Base-by-base conservation (phyloP, 1,140 invertebrate genomes). In the Triops cancriformis region DNA sequence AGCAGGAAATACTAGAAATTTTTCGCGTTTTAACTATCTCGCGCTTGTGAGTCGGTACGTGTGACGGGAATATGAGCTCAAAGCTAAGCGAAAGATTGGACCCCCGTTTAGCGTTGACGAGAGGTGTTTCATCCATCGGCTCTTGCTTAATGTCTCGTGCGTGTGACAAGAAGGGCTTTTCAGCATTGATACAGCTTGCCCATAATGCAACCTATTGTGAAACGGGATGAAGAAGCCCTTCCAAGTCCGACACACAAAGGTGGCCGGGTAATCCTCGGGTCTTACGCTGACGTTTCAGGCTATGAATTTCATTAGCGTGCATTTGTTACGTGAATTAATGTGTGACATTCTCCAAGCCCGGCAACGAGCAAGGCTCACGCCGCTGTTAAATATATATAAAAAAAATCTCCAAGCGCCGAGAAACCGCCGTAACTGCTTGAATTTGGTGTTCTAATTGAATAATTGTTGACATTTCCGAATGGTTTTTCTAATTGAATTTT, bases 401-500 rank as follows among this genome's bases (percentile, higher is more conserved):
- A n/a, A n/a, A n/a, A n/a, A n/a, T n/a, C n/a, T 31, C 37, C 73
- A 26, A 37, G 42, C 2, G 42, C 2, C 9, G n/a, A 31, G 26
- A n/a, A 31, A 27, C 26, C 3, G 37, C 27, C 2, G 3, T 1
- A 73, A 26, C n/a, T 12, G 73, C 18, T 10, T 31, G 37, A 43
- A 26, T 41, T 42, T 74, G 76, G 77, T 28, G 26, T 28, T 41
- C 31, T 4, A 72, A 28, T 23, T 41, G 75, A 75, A 1, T 77
- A 43, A n/a, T 3, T 26, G 18, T 26, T 76, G n/a, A 27, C 7
- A 27, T 26, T 4, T 75, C 18, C 1, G 26, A 12, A 7, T 23
- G 0, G 9, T 12, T 23, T n/a, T 3, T n/a, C 18, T 73, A 73
- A 42, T n/a, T 76, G 43, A 80, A 80, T 80, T 81, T 83, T 82